Conservation (phyloP, 2,113 vertebrate species). For the Progne subis region DNA sequence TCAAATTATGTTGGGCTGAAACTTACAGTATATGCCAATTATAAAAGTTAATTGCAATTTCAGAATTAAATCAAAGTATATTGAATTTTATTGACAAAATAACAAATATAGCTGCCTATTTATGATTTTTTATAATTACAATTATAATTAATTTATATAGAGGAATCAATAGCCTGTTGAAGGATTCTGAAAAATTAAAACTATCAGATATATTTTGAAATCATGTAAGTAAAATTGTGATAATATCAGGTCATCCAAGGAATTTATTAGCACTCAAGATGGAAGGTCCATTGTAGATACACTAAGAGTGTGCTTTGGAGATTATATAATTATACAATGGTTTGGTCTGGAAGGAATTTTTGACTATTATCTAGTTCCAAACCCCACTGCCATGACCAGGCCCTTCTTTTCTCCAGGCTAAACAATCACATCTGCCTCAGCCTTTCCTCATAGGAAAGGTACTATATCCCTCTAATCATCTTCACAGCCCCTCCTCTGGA, state of each 20-base stretch:
- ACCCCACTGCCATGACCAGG: neutral
- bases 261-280: neutral
- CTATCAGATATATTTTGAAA: neutral
- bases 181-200: neutral
- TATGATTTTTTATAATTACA: neutral
- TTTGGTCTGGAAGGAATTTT: neutral
- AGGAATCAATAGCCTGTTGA: neutral
- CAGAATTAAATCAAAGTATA: constrained; percentile 9
- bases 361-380: neutral
- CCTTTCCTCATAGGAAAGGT: neutral
- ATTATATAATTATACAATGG: neutral
- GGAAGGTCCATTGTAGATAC: neutral
- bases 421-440: neutral
- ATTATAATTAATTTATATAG: neutral
- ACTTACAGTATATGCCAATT: neutral
- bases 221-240: neutral
- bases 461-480: neutral
- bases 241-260: neutral
- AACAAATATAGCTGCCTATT: neutral
- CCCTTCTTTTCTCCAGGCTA: neutral
- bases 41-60: constrained; percentile 20
- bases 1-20: neutral
- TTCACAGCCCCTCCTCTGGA: neutral
- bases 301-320: neutral
- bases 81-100: constrained; percentile 18